Conservation (phyloP, 2,113 vertebrate genomes). For the Bambusicola thoracicus region DNA sequence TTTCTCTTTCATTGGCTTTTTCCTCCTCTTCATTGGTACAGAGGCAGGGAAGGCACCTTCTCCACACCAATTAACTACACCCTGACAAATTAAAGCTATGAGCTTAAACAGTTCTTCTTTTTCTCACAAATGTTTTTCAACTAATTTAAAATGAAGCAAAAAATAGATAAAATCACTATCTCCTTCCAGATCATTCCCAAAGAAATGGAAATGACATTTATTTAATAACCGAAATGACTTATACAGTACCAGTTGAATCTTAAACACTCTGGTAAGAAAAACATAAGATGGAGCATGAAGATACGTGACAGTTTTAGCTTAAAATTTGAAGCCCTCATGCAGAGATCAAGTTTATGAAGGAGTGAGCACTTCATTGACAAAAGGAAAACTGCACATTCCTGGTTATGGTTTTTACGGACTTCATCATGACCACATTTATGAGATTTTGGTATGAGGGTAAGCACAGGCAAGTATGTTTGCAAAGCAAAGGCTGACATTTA, state of each 20-base stretch:
- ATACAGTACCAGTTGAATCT: background rate
- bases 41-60: background rate
- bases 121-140: background rate
- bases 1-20: background rate
- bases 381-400: background rate
- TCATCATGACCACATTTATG: background rate
- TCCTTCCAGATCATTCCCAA: conserved; percentile 2
- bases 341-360: background rate
- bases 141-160: background rate
- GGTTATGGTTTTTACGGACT: background rate
- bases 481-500: background rate
- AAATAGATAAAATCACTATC: background rate
- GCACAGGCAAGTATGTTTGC: background rate
- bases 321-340: background rate
- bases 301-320: background rate
- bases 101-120: background rate
- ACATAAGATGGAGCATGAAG: background rate
- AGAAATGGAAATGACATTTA: background rate
- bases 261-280: background rate
- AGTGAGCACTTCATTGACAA: background rate
- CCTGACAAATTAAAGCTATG: background rate
- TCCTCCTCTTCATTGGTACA: background rate
- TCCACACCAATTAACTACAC: background rate
- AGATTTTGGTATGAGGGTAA: background rate
- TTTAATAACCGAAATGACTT: background rate